Evolutionary conservation across 2,113 vertebrate species (phyloP).

Genomic region (Caretta caretta): DNA sequence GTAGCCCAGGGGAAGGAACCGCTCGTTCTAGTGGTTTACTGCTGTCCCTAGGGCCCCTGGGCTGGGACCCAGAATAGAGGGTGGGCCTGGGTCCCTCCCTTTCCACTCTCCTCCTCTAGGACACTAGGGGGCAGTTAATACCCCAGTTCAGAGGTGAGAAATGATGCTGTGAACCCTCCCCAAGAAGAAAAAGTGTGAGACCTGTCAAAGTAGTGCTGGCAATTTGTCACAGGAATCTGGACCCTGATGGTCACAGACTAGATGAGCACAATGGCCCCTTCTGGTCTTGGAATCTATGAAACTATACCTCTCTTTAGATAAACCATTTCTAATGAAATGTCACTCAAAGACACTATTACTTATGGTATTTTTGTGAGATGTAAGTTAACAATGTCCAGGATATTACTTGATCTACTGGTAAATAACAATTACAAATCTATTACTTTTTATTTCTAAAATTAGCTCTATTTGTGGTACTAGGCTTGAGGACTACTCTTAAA

Average conservation of each 20-base stretch:
- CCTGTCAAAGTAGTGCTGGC: too few species aligned
- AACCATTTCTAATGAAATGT: not conserved
- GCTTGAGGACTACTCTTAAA: not conserved
- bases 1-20: too few species aligned
- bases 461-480: not conserved
- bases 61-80: too few species aligned
- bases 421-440: not conserved
- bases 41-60: too few species aligned
- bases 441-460: not conserved
- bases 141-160: too few species aligned
- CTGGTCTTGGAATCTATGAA: not conserved
- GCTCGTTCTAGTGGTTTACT: too few species aligned
- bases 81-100: too few species aligned
- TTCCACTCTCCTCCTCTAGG: too few species aligned
- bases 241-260: not conserved
- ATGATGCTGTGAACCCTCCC: too few species aligned
- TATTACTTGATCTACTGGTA: not conserved
- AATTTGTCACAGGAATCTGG: too few species aligned
- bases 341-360: not conserved
- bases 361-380: not conserved
- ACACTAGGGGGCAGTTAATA: too few species aligned
- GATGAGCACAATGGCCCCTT: not conserved
- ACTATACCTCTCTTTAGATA: not conserved
- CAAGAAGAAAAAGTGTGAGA: too few species aligned
- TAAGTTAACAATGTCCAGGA: not conserved